Evolutionary conservation across 2,797 vertebrate genomes (phyloP).

Genomic region (Phrynocephalus forsythii): DNA sequence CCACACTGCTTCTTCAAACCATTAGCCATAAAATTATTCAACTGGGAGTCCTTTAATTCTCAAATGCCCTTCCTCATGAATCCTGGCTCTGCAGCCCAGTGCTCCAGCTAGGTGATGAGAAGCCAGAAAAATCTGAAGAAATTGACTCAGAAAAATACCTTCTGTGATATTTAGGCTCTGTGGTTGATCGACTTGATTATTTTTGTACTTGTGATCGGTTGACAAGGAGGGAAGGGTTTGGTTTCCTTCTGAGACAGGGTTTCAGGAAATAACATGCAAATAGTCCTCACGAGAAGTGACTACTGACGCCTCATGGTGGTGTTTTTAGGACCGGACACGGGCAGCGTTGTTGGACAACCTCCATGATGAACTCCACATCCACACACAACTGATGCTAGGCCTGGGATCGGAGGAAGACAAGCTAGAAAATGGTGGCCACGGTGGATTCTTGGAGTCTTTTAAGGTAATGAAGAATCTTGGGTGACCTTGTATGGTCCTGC

Average conservation of each 20-base stretch:
- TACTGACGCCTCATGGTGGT: fast-evolving
- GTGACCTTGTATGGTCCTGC: neutral
- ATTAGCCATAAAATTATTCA: too few relatives aligned
- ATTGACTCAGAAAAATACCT: too few relatives aligned
- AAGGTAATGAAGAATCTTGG: conserved; percentile 83
- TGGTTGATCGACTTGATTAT: too few relatives aligned
- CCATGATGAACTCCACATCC: conserved; percentile 92
- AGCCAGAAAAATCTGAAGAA: too few relatives aligned
- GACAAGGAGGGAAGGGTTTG: too few relatives aligned
- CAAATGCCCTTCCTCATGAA: too few relatives aligned
- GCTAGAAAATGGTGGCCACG: conserved; percentile 93
- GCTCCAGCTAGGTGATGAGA: too few relatives aligned
- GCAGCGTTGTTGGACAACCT: conserved; percentile 95
- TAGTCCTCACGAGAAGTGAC: neutral
- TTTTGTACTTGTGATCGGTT: too few relatives aligned
- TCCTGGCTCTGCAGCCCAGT: too few relatives aligned
- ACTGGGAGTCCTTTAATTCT: too few relatives aligned
- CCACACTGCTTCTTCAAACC: too few relatives aligned
- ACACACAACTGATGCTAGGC: conserved; percentile 93
- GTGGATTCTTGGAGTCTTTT: conserved; percentile 96
- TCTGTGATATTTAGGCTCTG: too few relatives aligned
- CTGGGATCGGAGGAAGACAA: conserved; percentile 92
- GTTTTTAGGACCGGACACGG: conserved; percentile 88
- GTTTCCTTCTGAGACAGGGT: neutral
- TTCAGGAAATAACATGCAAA: neutral